Base-by-base conservation (phyloP, 2,888 invertebrate genomes). In the Neoitamus cyanurus region DNA sequence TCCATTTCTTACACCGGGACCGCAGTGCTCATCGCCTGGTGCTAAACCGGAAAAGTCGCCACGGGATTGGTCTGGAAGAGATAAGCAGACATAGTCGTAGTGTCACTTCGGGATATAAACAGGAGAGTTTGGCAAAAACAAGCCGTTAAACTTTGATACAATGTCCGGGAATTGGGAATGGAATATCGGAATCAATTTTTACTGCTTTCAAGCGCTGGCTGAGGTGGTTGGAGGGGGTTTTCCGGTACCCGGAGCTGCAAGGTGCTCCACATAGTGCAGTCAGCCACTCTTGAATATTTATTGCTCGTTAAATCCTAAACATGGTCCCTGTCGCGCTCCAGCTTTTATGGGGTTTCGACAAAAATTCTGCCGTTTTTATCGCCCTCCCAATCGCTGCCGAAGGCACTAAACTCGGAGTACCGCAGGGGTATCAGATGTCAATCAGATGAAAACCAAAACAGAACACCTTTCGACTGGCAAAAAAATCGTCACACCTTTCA, bases 21-120 rank as follows among this genome's bases (percentile, higher is more conserved):
- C 86, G 86, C 86, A 86, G 83, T 87, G 87, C 13, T 88, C 83
- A 86, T 87, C 75, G 86, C 86, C 78, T 48, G 86, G 86, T 84
- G 87, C 87, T 80, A 86, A 87, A 78, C 87, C 87, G 83, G 87
- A 86, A 77, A 86, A 86, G 42, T 87, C 87, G 85, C 86, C 87
- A 72, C 87, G 87, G 73, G 87, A 85, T 87, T 88, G 88, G 13
- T 88, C 88, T 88, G 85, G 15, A 86, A 83, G 34, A 58, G 70
- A 85, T 15, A 36, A 69, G 37, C 11, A 84, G 9, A 58, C 15
- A 25, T 9, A 58, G 20, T 20, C 9, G 9, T 9, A 58, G 9
- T 58, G 58, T 58, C 20, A 15, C 0, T 9, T 9, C 7, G 37
- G 25, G 5, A 42, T n/a, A 42, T 42, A 84, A 37, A 82, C 68